These are phyloP conservation scores for Acipenser transmontanus DNA, from an alignment of 2,797 vertebrate genomes.

Conservation along the genomic window DNA sequence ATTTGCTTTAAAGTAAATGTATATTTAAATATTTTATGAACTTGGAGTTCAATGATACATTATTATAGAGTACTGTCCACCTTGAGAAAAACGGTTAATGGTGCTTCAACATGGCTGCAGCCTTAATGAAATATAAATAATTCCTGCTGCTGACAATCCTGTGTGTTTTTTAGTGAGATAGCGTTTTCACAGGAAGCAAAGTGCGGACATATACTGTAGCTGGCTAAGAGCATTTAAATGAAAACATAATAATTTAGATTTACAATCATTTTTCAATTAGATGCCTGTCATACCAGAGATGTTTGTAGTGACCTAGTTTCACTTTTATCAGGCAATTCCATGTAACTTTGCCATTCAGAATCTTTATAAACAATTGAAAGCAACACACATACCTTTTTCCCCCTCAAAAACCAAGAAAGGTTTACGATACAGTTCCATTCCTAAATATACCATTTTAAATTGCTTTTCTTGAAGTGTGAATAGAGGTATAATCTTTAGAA, in stretches of 20 bases:
- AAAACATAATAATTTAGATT: slow-evolving; percentile 2
- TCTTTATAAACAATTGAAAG: no score
- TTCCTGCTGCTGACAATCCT: neutral
- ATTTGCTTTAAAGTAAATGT: no score
- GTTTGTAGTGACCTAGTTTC: neutral
- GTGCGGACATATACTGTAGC: neutral
- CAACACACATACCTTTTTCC: no score
- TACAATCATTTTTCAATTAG: neutral
- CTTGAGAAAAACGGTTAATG: no score
- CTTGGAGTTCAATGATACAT: no score
- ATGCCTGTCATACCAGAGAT: neutral
- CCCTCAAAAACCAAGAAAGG: no score
- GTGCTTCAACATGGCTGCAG: neutral
- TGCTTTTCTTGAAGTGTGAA: no score
- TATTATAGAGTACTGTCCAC: no score
- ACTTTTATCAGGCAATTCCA: neutral
- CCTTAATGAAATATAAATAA: neutral
- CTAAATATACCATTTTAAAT: no score
- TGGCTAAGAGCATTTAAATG: neutral
- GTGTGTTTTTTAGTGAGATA: neutral
- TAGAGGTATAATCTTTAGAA: no score
- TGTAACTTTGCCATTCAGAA: neutral
- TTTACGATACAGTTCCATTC: no score
- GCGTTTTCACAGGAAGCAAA: neutral
- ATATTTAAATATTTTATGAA: no score